Percentiles rank a stretch among this genome's conserved stretches.
Evolutionary conservation across 2,888 invertebrate species (phyloP).

Genomic region (Mythimna lalbum): DNA sequence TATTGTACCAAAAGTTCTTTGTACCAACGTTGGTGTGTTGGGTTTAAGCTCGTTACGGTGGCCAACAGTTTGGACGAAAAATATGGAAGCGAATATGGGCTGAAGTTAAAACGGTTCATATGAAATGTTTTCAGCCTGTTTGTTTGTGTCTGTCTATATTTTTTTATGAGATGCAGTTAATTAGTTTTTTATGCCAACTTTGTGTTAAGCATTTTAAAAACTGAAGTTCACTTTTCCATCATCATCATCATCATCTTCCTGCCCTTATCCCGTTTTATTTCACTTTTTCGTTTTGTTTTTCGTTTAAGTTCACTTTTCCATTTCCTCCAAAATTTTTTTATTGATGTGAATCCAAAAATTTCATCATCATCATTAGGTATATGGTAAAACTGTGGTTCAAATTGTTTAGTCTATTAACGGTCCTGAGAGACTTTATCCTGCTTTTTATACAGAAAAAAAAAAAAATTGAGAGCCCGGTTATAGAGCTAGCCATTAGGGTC

Average conservation of each 20-base stretch:
- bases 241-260: too few relatives aligned
- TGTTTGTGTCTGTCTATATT: constrained; percentile 27
- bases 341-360: not conserved
- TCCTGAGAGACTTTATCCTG: too few relatives aligned
- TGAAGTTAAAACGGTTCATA: constrained; percentile 30
- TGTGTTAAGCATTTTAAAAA: constrained; percentile 1
- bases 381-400: too few relatives aligned
- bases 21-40: constrained; percentile 46
- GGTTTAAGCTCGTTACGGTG: constrained; percentile 18
- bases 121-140: constrained; percentile 43
- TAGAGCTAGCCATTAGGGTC: too few relatives aligned
- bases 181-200: constrained; percentile 24
- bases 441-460: too few relatives aligned
- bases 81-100: constrained; percentile 14
- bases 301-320: not conserved
- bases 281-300: too few relatives aligned
- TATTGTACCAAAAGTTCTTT: constrained; percentile 31
- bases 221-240: not conserved
- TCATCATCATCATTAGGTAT: too few relatives aligned
- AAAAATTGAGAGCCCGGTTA: too few relatives aligned
- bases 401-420: too few relatives aligned
- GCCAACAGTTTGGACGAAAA: constrained; percentile 31
- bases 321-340: constrained; percentile 2
- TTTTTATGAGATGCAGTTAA: constrained; percentile 24
- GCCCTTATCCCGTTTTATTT: too few relatives aligned